phyloP scores from a whole-genome alignment of 2,888 invertebrate species.

The Anarsia innoxiella region DNA sequence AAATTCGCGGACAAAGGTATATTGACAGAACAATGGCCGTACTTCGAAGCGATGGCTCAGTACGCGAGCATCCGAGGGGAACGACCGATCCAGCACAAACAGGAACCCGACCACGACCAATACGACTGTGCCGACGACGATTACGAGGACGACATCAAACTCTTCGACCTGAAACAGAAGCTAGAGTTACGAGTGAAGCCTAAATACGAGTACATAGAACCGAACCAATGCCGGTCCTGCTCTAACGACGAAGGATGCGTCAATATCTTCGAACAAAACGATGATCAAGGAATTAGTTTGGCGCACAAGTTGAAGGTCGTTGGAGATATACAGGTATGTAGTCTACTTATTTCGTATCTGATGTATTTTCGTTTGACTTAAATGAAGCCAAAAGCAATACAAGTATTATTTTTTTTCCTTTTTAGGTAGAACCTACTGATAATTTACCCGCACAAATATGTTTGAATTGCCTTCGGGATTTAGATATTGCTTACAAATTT shows the following conservation, averaged over 20 bases:
- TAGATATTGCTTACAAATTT: conserved; percentile 64
- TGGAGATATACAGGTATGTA: conserved; percentile 51
- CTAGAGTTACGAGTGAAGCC: conserved; percentile 36
- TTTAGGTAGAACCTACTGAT: conserved; percentile 56
- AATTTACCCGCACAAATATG: conserved; percentile 57
- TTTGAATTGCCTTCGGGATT: conserved; percentile 46
- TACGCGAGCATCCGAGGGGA: conserved; percentile 36
- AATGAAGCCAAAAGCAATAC: too few species aligned
- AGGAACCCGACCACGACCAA: conserved; percentile 23
- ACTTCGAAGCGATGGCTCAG: conserved; percentile 47
- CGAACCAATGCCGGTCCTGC: conserved; percentile 48
- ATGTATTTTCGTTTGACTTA: too few species aligned
- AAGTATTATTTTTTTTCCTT: too few species aligned
- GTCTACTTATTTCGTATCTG: too few species aligned
- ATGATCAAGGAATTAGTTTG: conserved; percentile 42
- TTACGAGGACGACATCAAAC: conserved; percentile 57
- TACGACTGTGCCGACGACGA: conserved; percentile 38
- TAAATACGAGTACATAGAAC: conserved; percentile 33
- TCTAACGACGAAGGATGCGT: conserved; percentile 41
- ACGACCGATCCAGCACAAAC: too few species aligned
- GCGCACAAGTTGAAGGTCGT: conserved; percentile 48
- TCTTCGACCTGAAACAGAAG: conserved; percentile 53
- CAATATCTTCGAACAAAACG: conserved; percentile 42
- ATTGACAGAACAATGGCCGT: conserved; percentile 61
- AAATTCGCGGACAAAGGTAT: conserved; percentile 62